phyloP scores from a whole-genome alignment of 2,888 invertebrate genomes.

The Parnassius orleans region DNA sequence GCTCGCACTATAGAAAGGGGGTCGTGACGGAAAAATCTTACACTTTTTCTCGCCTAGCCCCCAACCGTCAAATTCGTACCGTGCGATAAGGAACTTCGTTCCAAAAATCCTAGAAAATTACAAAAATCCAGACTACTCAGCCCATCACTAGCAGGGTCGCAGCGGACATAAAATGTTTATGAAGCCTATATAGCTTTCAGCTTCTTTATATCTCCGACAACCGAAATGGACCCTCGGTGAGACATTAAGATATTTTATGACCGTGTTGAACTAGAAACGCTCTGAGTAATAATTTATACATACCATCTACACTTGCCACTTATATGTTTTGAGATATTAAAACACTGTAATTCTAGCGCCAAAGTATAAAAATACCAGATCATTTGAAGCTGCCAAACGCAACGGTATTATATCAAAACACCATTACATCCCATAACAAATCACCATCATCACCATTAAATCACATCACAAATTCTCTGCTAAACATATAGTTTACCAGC shows the following conservation, averaged over 20 bases:
- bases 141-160: not conserved
- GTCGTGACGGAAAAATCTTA: no score
- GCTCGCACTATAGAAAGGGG: no score
- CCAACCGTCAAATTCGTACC: no score
- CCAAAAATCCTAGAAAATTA: not conserved
- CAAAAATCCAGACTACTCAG: not conserved
- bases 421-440: no score
- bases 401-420: no score
- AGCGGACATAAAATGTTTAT: slow-evolving; percentile 20
- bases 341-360: not conserved
- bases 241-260: slow-evolving; percentile 11
- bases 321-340: not conserved
- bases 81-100: no score
- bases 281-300: slow-evolving; percentile 3
- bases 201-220: not conserved
- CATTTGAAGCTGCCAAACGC: no score
- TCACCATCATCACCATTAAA: no score
- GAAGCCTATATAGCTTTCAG: slow-evolving; percentile 8
- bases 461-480: no score
- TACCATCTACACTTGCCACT: not conserved
- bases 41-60: no score
- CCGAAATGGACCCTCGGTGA: slow-evolving; percentile 17
- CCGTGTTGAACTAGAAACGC: slow-evolving; percentile 10
- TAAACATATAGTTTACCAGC: no score
- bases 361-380: no score